Base-by-base conservation (phyloP, 2,113 vertebrate genomes). In the Osmerus mordax region DNA sequence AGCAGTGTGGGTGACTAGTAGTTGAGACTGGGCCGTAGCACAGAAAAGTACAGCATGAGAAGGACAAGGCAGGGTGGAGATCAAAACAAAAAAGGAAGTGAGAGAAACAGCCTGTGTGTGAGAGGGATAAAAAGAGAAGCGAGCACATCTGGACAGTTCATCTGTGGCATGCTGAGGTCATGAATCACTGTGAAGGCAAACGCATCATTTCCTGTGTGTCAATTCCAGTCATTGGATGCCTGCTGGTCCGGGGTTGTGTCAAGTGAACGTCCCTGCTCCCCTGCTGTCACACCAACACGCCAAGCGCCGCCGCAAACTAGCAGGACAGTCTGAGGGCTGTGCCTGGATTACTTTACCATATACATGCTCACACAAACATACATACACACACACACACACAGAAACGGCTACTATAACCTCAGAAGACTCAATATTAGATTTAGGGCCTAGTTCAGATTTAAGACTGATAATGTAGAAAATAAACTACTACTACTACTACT, bases 151-250 rank as follows among this genome's bases (percentile, higher is more conserved):
- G 87, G 84, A 78, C 69, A 75, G 66, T 70, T 86, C 88, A 80
- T 90, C 79, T 89, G 83, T 70, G 67, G 76, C 86, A 84, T 80
- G 63, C 83, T 82, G 73, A 86, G 84, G 84, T 87, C 83, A 78
- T 89, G 86, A 90, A 73, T 89, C 87, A 90, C 77, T 72, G 60
- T 32, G 72, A 81, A 86, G 82, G 77, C 79, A 83, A 55, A 51
- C 52, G 73, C 82, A 83, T 83, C 76, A 78, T 89, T 88, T 90
- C 84, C 86, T 90, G 82, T 78, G 72, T 79, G 69, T 28, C 9
- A 23, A 65, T 67, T 67, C 70, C 78, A 67, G 77, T 73, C 70
- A 72, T 73, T 76, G 71, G 81, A 72, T 61, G 67, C 55, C 58
- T 66, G 60, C 54, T 62, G 65, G 61, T 36, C 76, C 60, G 61